Base-by-base conservation (phyloP, 2,113 vertebrate genomes). In the Axis porcinus region DNA sequence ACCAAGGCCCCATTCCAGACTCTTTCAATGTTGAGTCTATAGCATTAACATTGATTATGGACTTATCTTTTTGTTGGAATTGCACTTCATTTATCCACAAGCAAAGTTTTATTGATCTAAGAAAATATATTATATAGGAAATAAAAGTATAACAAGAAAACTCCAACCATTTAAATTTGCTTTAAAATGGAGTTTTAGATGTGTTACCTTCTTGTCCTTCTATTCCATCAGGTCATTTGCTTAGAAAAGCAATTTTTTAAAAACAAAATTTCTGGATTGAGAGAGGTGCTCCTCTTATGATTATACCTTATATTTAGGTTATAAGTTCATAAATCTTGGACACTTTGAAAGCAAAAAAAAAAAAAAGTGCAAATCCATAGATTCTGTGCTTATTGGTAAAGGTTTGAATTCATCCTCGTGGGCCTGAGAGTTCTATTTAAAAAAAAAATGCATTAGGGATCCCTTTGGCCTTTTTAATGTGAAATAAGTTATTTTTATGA, bases 181-280 rank as follows among this genome's bases (percentile, higher is more conserved):
- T 78, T 88, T 45, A 91, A 54, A 3, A 36, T 7, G 9, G 8
- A 10, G 7, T 45, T 23, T 17, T 30, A 60, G 21, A 36, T n/a
- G 4, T 47, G 1, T 28, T 28, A 3, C 1, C 6, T 7, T 50
- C 11, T 6, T 67, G 14, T 0, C 16, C 21, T 2, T 40, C 17
- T 78, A 21, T 6, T 50, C 3, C 10, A 95, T 50, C 2, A 4
- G 25, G 19, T 33, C 3, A 76, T 82, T 55, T 55, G 15, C 4
- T 14, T 79, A 93, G 33, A 70, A 87, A 79, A 47, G 19, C 4
- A 30, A 62, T 55, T 58, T 43, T 55, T 60, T 55, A 1, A 19
- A 40, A 76, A 43, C 5, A 81, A 84, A 94, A 33, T 27, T 79
- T 91, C 28, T 81, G 28, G 16, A 40, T 83, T 76, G n/a, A 70